A percentile compares a stretch with the other conserved stretches of the same genome.
Evolutionary conservation across 2,113 vertebrate species (phyloP).

Genomic region (Hyperopisus bebe): DNA sequence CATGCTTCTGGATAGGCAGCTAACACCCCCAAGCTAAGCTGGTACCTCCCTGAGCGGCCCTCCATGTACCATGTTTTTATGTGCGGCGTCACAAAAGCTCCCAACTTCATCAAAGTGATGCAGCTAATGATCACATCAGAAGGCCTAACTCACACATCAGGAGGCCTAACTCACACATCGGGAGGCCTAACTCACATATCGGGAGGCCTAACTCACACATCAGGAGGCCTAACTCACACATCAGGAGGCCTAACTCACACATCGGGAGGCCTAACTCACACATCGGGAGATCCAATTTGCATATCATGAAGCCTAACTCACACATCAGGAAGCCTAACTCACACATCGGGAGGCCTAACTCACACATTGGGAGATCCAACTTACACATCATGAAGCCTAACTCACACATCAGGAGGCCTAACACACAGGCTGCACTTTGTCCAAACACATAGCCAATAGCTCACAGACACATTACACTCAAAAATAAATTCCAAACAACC

Average conservation of each 20-base stretch:
- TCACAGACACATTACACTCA: constrained; percentile 51
- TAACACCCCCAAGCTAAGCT: not conserved
- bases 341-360: too few relatives aligned
- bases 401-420: not conserved
- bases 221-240: not conserved
- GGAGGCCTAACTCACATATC: too few relatives aligned
- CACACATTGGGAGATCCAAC: too few relatives aligned
- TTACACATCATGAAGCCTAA: too few relatives aligned
- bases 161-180: too few relatives aligned
- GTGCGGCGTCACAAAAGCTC: too few relatives aligned
- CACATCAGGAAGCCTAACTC: too few relatives aligned
- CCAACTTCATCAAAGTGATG: too few relatives aligned
- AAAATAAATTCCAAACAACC: constrained; percentile 28
- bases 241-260: not conserved
- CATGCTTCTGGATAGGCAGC: not conserved
- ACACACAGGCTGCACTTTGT: not conserved
- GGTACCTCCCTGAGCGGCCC: not conserved
- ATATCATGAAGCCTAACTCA: too few relatives aligned
- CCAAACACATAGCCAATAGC: constrained; percentile 5
- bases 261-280: too few relatives aligned
- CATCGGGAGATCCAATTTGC: too few relatives aligned
- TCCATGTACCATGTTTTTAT: not conserved
- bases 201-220: not conserved
- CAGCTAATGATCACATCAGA: too few relatives aligned
- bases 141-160: not conserved